Percentiles rank a stretch among this genome's conserved stretches.
Evolutionary conservation across 35 echinoderm and acorn worm genomes (phyloP).

Genomic region (Anneissia japonica): DNA sequence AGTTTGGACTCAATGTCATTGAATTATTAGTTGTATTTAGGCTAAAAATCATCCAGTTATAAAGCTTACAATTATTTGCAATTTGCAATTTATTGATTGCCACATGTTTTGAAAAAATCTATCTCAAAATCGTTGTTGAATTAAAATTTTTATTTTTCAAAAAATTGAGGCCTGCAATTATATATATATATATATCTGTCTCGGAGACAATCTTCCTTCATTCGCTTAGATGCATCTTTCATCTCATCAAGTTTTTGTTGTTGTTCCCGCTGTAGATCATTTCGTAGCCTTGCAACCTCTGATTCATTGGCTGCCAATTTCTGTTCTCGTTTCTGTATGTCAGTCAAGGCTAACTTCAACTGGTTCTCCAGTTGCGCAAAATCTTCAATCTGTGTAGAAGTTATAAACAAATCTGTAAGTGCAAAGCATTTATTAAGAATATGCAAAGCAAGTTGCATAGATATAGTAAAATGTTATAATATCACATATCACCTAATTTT

Average conservation of each 20-base stretch:
- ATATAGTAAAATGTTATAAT: too few species aligned
- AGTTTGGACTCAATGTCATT: too few species aligned
- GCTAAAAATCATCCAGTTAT: too few species aligned
- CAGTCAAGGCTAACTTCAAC: constrained; percentile 52
- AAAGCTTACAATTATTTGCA: too few species aligned
- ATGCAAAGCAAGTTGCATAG: too few species aligned
- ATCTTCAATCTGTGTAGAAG: constrained; percentile 56
- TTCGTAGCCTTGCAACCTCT: constrained; percentile 52
- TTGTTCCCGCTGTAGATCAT: constrained; percentile 72
- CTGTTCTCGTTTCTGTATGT: constrained; percentile 77
- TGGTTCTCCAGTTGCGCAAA: constrained; percentile 66
- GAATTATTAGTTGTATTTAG: too few species aligned
- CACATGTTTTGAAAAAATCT: too few species aligned
- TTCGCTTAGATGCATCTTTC: constrained; percentile 70
- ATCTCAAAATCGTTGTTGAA: too few species aligned
- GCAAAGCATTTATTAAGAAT: too few species aligned
- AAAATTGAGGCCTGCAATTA: neutral
- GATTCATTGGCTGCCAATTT: constrained; percentile 82
- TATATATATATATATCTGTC: constrained; percentile 37
- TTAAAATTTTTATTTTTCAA: neutral
- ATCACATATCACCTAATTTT: too few species aligned
- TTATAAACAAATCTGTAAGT: too few species aligned
- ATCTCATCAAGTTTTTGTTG: constrained; percentile 66
- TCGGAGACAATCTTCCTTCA: constrained; percentile 89
- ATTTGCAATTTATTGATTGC: too few species aligned